Conservation (phyloP, 64 coral and sea anemone species). For the Exaiptasia diaphana region DNA sequence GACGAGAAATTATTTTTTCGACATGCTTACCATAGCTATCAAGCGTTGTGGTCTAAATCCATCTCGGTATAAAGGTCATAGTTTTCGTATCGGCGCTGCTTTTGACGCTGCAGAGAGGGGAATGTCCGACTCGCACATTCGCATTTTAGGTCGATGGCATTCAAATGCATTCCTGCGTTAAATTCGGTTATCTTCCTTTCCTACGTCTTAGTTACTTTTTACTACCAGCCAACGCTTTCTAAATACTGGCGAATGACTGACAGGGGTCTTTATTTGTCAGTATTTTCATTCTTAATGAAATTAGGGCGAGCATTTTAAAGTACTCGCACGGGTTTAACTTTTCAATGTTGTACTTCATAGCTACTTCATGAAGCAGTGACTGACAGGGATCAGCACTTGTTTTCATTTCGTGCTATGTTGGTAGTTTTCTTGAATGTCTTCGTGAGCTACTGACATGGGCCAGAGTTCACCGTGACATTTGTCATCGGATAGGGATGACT, state of each 20-base stretch:
- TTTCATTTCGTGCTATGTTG: too few species aligned
- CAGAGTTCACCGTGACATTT: too few species aligned
- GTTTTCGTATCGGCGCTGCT: constrained; percentile 38
- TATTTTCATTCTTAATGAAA: not conserved
- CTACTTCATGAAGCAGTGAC: too few species aligned
- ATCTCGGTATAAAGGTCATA: constrained; percentile 45
- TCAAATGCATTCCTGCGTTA: constrained; percentile 29
- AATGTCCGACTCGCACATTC: constrained; percentile 41
- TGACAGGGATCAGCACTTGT: not conserved
- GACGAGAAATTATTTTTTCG: not conserved
- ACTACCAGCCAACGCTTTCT: too few species aligned
- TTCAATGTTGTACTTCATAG: too few species aligned
- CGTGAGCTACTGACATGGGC: too few species aligned
- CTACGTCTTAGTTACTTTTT: not conserved
- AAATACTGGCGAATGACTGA: not conserved
- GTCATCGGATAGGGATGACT: too few species aligned
- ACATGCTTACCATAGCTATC: constrained; percentile 22
- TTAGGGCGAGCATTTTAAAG: not conserved
- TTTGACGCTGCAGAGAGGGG: constrained; percentile 32
- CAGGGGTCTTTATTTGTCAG: not conserved
- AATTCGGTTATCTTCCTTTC: constrained; percentile 10
- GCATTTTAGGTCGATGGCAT: constrained; percentile 40
- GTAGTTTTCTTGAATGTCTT: too few species aligned
- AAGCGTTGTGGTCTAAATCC: constrained; percentile 26
- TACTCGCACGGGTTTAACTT: too few species aligned